Conservation (phyloP, 2,888 invertebrate species). For the Tridacna gigas region DNA sequence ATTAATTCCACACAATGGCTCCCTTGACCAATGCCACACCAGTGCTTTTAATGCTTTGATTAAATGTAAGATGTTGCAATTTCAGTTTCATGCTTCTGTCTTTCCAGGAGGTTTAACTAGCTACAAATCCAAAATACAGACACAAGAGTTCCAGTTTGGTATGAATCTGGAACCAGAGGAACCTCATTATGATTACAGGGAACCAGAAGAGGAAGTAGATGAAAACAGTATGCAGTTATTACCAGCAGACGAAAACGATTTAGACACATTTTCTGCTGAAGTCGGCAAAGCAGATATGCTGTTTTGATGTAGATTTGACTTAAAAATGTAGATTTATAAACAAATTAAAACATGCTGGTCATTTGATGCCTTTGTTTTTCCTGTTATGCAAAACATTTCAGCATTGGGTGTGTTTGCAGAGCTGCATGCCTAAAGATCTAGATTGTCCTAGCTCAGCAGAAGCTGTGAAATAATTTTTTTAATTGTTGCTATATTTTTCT, state of each 20-base stretch:
- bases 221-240: slow-evolving; percentile 59
- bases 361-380: neutral
- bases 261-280: slow-evolving; percentile 73
- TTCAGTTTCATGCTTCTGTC: no score
- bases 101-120: slow-evolving; percentile 59
- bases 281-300: slow-evolving; percentile 74
- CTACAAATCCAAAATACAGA: slow-evolving; percentile 76
- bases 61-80: no score
- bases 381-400: no score
- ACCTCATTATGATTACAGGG: slow-evolving; percentile 14
- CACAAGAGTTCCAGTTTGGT: slow-evolving; percentile 75
- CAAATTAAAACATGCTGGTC: neutral
- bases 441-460: no score
- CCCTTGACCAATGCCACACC: no score
- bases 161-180: slow-evolving; percentile 65
- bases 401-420: no score
- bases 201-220: slow-evolving; percentile 55
- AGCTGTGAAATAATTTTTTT: no score
- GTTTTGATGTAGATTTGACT: slow-evolving; percentile 66
- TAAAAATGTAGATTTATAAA: neutral
- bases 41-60: no score
- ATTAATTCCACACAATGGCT: no score
- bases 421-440: no score
- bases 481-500: no score
- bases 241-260: slow-evolving; percentile 74